Percentiles rank a stretch among this genome's conserved stretches.
These are phyloP conservation scores for Cheilosia vulpina DNA, from an alignment of 2,888 invertebrate genomes.

Conservation along the genomic window DNA sequence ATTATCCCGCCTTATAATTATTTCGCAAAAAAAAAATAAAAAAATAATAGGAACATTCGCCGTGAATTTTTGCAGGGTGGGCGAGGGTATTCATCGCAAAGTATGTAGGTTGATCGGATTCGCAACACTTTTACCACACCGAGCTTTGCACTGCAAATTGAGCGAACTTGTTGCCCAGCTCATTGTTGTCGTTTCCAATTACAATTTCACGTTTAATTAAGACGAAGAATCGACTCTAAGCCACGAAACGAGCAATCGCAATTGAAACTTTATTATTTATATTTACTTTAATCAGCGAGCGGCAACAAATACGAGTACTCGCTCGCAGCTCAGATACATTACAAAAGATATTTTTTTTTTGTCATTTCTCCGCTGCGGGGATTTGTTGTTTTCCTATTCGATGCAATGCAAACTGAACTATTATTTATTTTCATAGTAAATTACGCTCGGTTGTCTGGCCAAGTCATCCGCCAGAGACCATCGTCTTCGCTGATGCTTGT, in stretches of 20 bases:
- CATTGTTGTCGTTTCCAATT: constrained; percentile 42
- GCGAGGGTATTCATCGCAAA: constrained; percentile 28
- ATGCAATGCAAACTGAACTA: constrained; percentile 39
- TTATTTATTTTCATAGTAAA: constrained; percentile 60
- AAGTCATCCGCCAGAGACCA: constrained; percentile 39
- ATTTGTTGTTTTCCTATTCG: constrained; percentile 19
- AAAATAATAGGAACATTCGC: background rate
- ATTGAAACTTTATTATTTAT: constrained; percentile 33
- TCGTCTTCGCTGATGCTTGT: background rate
- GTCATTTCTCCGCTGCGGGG: background rate
- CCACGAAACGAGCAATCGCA: constrained; percentile 45
- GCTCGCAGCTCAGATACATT: constrained; percentile 18
- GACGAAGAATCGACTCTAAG: constrained; percentile 33
- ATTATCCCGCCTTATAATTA: constrained; percentile 31
- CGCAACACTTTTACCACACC: constrained; percentile 39
- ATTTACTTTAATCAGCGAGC: constrained; percentile 50
- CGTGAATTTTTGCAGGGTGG: constrained; percentile 26
- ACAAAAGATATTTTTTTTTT: constrained; percentile 18
- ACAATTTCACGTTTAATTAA: constrained; percentile 66
- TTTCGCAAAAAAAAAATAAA: constrained; percentile 11
- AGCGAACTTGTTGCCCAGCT: constrained; percentile 38
- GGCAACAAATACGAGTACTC: constrained; percentile 23
- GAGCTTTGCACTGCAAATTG: background rate
- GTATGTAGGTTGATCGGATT: constrained; percentile 37
- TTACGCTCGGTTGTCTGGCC: constrained; percentile 51